phyloP scores from a whole-genome alignment of 2,888 invertebrate genomes.

The Dione juno region DNA sequence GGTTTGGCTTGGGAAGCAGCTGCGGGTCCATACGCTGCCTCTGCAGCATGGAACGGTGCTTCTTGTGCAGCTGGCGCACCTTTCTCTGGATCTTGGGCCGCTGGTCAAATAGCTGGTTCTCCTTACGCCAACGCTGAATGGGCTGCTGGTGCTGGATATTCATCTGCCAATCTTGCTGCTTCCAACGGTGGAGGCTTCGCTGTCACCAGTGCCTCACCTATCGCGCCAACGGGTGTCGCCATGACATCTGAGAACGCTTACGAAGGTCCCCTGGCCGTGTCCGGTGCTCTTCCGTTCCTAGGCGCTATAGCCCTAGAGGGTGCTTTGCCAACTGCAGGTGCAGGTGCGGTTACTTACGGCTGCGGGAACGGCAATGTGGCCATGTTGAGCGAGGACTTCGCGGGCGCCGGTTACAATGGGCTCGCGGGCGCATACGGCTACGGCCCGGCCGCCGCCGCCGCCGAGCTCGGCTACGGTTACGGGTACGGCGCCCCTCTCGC shows the following conservation, averaged over 20 bases:
- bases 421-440: conserved; percentile 34
- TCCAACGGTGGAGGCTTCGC: conserved; percentile 43
- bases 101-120: conserved; percentile 4
- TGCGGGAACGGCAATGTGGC: conserved; percentile 58
- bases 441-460: conserved; percentile 32
- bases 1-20: conserved; percentile 26
- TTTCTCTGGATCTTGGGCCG: conserved; percentile 25
- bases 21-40: neutral
- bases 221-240: conserved; percentile 55
- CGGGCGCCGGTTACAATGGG: conserved; percentile 28
- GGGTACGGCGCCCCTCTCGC: conserved; percentile 27
- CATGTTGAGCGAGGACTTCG: conserved; percentile 44
- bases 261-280: conserved; percentile 54
- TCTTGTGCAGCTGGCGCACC: conserved; percentile 10
- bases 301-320: conserved; percentile 58
- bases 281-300: conserved; percentile 56
- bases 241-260: conserved; percentile 55
- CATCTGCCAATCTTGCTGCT: conserved; percentile 33
- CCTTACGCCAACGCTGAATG: conserved; percentile 22
- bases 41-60: conserved; percentile 19
- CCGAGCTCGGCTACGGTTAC: conserved; percentile 26
- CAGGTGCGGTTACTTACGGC: conserved; percentile 56
- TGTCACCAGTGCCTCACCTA: conserved; percentile 54
- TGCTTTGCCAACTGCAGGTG: conserved; percentile 53
- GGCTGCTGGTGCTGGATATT: conserved; percentile 5